Percentiles rank a stretch among this genome's conserved stretches.
Conservation (phyloP, 2,888 invertebrate species). For the Geophilus truncorum region DNA sequence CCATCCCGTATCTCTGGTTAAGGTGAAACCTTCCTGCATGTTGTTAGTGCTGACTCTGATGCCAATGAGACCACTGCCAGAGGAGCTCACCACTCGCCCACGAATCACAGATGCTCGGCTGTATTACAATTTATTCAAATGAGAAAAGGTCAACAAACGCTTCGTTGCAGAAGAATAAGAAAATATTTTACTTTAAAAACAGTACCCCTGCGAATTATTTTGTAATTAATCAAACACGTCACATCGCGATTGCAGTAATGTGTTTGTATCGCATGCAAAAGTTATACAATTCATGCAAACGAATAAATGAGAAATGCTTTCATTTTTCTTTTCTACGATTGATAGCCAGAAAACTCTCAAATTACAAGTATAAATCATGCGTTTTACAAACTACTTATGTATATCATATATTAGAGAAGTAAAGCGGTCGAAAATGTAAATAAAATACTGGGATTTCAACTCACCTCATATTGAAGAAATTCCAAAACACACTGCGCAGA, state of each 20-base stretch:
- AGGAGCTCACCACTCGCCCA: conserved; percentile 90
- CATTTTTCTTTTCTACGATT: no score
- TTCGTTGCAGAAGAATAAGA: background rate
- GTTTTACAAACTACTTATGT: background rate
- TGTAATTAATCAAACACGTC: no score
- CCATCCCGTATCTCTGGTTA: conserved; percentile 90
- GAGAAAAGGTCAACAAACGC: background rate
- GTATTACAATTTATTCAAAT: conserved; percentile 42
- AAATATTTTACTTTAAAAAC: background rate
- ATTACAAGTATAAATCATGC: no score
- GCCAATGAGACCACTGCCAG: conserved; percentile 93
- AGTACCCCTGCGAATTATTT: no score
- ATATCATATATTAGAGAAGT: background rate
- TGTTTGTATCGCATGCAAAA: no score
- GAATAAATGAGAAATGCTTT: background rate
- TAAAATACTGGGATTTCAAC: conserved; percentile 35
- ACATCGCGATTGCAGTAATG: no score
- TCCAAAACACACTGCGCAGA: conserved; percentile 43
- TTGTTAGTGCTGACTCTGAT: conserved; percentile 85
- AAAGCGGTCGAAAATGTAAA: background rate
- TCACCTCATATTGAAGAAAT: conserved; percentile 44
- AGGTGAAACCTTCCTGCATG: conserved; percentile 91
- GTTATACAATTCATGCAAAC: no score
- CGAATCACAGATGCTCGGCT: conserved; percentile 99
- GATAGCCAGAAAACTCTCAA: no score